A percentile compares a stretch with the other conserved stretches of the same genome.
Evolutionary conservation across 1,140 invertebrate species (phyloP).

Genomic region (Neotoxoptera formosana): DNA sequence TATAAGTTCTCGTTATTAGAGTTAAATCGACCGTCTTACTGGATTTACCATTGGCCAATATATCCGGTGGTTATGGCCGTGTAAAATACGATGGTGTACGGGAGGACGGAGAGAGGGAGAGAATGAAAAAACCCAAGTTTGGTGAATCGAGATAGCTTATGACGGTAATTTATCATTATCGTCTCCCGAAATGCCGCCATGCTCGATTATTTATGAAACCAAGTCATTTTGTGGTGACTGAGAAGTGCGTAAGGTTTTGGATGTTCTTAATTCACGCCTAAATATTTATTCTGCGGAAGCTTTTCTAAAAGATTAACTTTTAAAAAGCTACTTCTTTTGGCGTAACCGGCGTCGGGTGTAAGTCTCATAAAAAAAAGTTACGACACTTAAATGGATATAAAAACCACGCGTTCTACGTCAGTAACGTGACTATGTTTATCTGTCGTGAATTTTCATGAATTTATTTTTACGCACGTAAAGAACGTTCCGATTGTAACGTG

Average conservation of each 20-base stretch:
- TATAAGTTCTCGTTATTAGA: slow-evolving; percentile 33
- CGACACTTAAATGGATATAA: not conserved
- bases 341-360: not conserved
- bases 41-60: slow-evolving; percentile 14
- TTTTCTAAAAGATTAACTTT: slow-evolving; percentile 48
- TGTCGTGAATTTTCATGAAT: not conserved
- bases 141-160: slow-evolving; percentile 46
- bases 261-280: slow-evolving; percentile 1
- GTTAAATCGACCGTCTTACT: slow-evolving; percentile 36
- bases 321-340: not conserved
- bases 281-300: not conserved
- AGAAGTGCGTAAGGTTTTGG: too few species aligned
- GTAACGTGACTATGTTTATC: not conserved
- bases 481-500: not conserved
- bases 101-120: too few species aligned
- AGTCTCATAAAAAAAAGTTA: slow-evolving; percentile 25
- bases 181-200: not conserved
- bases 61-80: not conserved
- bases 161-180: slow-evolving; percentile 55
- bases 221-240: slow-evolving; percentile 1
- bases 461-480: slow-evolving; percentile 25
- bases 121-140: not conserved
- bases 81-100: not conserved
- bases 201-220: slow-evolving; percentile 48
- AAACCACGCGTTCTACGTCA: not conserved